Evolutionary conservation across 2,888 invertebrate species (phyloP), one percentile per base, ranked within the genome.

Genomic region (Malthinus seriepunctatus): DNA sequence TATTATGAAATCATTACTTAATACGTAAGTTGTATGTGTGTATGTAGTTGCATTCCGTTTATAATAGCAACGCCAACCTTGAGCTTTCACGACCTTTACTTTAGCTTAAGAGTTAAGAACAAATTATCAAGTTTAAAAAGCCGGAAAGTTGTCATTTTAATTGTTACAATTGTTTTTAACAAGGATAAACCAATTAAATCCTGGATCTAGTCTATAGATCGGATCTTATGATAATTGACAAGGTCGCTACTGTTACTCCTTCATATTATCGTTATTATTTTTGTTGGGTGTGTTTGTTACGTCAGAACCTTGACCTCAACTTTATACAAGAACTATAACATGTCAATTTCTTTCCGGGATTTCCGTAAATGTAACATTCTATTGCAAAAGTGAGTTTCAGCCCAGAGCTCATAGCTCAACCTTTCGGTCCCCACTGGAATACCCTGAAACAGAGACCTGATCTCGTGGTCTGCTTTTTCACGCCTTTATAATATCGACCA

Each of bases 171-270:
- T 39, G 39, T 23, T 42, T 42, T 39, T 42, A 42, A 39, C 39
- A 42, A 42, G 39, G 39, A 23, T 42, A 42, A 42, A 42, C 9
- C 14, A 23, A 42, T 42, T 42, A 42, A 42, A 42, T 15, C 39
- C 23, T 14, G 15, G 5, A 23, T 23, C 2, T 23, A 23, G 23
- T 23, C 23, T 23, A 23, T 5, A 23, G 23, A 23, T 23, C 23
- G 9, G 12, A 23, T 42, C 15, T 42, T 6, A 23, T 15, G 39
- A 15, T 42, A 42, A 23, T 42, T 42, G n/a, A 15, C 39, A 42
- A 42, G 39, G 39, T 42, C 39, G 39, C 39, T 15, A 15, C 39
- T 42, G 9, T 15, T 23, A 23, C 23, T 23, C 23, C 23, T 23
- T 23, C 23, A 3, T 23, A 23, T 23, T 23, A 23, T 23, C 23